phyloP scores from a whole-genome alignment of 2,888 invertebrate species.

The Dysmachus trigonus region DNA sequence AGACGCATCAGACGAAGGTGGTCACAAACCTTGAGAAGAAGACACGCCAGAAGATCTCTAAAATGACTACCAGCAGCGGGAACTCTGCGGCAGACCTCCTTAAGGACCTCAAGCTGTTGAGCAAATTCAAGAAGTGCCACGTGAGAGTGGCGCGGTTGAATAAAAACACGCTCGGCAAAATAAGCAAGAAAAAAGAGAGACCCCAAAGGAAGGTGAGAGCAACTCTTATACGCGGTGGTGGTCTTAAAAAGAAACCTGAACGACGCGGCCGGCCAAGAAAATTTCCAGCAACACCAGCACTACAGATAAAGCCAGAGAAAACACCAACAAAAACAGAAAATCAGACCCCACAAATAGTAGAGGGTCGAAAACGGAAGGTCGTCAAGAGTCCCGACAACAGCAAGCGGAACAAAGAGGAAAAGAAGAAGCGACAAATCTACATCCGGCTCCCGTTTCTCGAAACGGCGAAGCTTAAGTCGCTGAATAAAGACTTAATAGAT shows the following conservation, averaged over 20 bases:
- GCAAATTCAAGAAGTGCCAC: slow-evolving; percentile 40
- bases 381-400: neutral
- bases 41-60: slow-evolving; percentile 35
- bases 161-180: slow-evolving; percentile 9
- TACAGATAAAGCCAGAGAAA: no score
- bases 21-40: slow-evolving; percentile 39
- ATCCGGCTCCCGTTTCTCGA: neutral
- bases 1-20: neutral
- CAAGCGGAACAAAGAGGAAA: neutral
- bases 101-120: slow-evolving; percentile 40
- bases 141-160: slow-evolving; percentile 8
- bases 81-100: slow-evolving; percentile 32
- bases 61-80: neutral
- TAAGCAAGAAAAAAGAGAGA: neutral
- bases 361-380: neutral
- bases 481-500: neutral
- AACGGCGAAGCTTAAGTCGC: neutral
- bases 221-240: neutral
- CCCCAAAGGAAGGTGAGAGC: neutral
- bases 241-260: neutral
- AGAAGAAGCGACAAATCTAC: neutral
- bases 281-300: neutral
- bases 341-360: neutral
- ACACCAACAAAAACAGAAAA: neutral
- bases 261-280: neutral